phyloP scores from a whole-genome alignment of 2,888 invertebrate genomes.

The Diaperis boleti region DNA sequence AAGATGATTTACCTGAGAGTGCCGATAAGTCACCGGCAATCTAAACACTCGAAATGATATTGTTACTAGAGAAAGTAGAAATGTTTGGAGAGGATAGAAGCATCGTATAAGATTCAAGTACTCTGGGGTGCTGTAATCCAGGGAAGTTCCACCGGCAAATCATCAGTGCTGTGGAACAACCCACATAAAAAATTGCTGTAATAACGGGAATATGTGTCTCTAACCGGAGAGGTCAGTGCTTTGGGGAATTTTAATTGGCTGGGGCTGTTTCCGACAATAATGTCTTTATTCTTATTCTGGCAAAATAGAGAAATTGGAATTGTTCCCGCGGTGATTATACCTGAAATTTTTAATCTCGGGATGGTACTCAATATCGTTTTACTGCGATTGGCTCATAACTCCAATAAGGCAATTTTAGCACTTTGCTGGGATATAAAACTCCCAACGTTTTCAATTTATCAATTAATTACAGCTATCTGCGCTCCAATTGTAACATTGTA shows the following conservation, averaged over 20 bases:
- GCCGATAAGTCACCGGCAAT: slow-evolving; percentile 29
- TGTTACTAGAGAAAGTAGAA: slow-evolving; percentile 22
- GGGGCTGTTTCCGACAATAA: slow-evolving; percentile 28
- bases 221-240: slow-evolving; percentile 39
- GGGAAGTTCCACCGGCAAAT: slow-evolving; percentile 43
- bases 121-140: slow-evolving; percentile 48
- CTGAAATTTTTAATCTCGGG: not conserved
- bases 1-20: slow-evolving; percentile 35
- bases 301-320: slow-evolving; percentile 10
- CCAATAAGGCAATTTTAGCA: slow-evolving; percentile 23
- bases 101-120: slow-evolving; percentile 46
- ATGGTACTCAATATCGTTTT: slow-evolving; percentile 7
- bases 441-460: slow-evolving; percentile 16
- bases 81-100: slow-evolving; percentile 38
- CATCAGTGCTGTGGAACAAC: slow-evolving; percentile 39
- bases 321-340: slow-evolving; percentile 8
- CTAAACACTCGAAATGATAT: slow-evolving; percentile 25
- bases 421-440: slow-evolving; percentile 20
- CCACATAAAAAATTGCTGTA: slow-evolving; percentile 41
- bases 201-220: slow-evolving; percentile 41
- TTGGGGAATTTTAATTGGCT: slow-evolving; percentile 41
- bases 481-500: slow-evolving; percentile 1
- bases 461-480: slow-evolving; percentile 16
- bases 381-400: slow-evolving; percentile 5
- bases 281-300: slow-evolving; percentile 19